phyloP scores from a whole-genome alignment of 2,797 vertebrate species.

The Remorina albescens region DNA sequence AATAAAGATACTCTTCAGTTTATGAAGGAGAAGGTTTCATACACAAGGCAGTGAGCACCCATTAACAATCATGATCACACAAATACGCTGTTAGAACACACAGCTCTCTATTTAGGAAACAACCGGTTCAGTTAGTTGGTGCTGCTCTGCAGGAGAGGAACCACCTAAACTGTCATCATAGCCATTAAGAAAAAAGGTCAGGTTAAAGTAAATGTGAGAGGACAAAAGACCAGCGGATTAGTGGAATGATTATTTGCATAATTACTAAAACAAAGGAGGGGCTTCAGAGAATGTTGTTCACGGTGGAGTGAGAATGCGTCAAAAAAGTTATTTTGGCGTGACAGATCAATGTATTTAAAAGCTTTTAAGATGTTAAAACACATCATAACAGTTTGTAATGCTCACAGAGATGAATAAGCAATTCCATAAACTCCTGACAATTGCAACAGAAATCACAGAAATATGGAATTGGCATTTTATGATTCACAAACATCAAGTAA shows the following conservation, averaged over 20 bases:
- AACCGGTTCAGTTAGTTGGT: constrained; percentile 10
- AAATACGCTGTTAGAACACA: not conserved
- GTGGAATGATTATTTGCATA: not conserved
- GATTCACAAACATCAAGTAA: too few species aligned
- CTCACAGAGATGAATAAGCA: not conserved
- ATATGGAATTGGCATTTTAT: not conserved
- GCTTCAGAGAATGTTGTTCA: not conserved
- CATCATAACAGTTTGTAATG: not conserved
- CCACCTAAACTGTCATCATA: not conserved
- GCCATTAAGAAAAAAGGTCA: not conserved
- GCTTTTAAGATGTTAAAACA: not conserved
- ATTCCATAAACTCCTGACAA: not conserved
- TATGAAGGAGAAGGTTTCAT: not conserved
- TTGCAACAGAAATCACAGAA: not conserved
- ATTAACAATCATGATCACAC: not conserved
- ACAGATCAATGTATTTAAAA: not conserved
- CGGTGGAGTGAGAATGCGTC: not conserved
- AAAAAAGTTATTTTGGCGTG: not conserved
- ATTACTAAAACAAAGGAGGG: not conserved
- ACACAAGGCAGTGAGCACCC: not conserved
- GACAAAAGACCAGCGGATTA: not conserved
- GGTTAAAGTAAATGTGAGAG: not conserved
- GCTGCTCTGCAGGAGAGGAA: not conserved
- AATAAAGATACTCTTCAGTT: not conserved
- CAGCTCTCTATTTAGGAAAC: constrained; percentile 13